Percentiles rank a stretch among this genome's conserved stretches.
These are phyloP conservation scores for Podarcis siculus DNA, from an alignment of 2,797 vertebrate genomes.

Conservation along the genomic window DNA sequence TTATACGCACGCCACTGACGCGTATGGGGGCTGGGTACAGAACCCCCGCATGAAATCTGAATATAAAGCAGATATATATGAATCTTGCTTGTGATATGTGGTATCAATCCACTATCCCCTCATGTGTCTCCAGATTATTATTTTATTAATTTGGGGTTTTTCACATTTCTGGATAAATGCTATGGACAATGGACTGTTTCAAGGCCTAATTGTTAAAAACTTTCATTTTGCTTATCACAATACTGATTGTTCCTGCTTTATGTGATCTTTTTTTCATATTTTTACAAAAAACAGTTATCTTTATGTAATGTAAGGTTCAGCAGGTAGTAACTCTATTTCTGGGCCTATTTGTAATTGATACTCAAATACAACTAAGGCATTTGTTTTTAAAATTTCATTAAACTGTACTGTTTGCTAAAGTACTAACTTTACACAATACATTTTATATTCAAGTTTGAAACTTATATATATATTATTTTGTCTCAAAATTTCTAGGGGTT, in stretches of 20 bases:
- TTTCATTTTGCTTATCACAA: not conserved
- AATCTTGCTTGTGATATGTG: not conserved
- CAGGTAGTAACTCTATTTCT: not conserved
- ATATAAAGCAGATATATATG: not conserved
- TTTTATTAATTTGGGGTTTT: not conserved
- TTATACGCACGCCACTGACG: no score
- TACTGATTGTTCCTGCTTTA: not conserved
- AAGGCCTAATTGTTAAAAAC: not conserved
- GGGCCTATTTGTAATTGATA: not conserved
- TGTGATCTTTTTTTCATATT: not conserved
- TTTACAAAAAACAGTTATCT: not conserved
- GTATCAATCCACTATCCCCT: not conserved
- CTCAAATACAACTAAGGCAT: not conserved
- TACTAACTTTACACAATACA: not conserved
- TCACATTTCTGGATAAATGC: not conserved
- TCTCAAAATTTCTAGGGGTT: not conserved
- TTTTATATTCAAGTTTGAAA: not conserved
- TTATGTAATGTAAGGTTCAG: not conserved
- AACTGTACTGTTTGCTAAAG: not conserved
- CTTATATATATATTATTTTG: not conserved
- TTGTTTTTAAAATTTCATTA: not conserved
- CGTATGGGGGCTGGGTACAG: no score
- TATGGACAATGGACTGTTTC: not conserved
- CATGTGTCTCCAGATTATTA: not conserved
- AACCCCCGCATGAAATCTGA: not conserved